Percentiles rank a stretch among this genome's conserved stretches.
Conservation (phyloP, 1,140 invertebrate genomes). For the Cotesia chilonis region DNA sequence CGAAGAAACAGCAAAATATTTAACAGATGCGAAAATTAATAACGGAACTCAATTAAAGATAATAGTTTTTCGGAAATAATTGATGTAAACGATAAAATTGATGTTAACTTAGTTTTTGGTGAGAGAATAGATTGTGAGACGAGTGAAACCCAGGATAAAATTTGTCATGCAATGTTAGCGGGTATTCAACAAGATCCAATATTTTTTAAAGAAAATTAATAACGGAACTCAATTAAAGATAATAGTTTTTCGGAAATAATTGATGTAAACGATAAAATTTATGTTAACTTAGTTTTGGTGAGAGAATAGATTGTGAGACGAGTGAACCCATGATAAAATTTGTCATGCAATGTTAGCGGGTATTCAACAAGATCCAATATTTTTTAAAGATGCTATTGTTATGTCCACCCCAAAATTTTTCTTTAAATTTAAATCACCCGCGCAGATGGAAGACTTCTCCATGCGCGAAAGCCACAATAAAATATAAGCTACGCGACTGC, state of each 20-base stretch:
- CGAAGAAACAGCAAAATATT: not conserved
- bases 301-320: not conserved
- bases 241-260: not conserved
- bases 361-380: conserved; percentile 14
- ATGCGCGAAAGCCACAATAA: too few relatives aligned
- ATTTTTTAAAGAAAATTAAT: conserved; percentile 8
- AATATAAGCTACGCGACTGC: too few relatives aligned
- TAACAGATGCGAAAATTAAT: not conserved
- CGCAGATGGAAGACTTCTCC: too few relatives aligned
- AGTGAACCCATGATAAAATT: not conserved
- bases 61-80: not conserved
- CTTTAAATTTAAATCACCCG: too few relatives aligned
- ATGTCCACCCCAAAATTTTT: too few relatives aligned
- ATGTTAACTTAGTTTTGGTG: not conserved
- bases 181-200: conserved; percentile 12
- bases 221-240: conserved; percentile 17
- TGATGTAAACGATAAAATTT: not conserved
- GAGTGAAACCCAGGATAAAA: not conserved
- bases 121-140: not conserved
- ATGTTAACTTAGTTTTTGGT: not conserved
- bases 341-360: conserved; percentile 5
- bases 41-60: conserved; percentile 17
- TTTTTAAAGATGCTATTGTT: conserved; percentile 19
- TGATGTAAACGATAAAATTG: not conserved
- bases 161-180: conserved; percentile 9